phyloP scores from a whole-genome alignment of 92 coral and sea anemone genomes.

The Meandrina meandrites region DNA sequence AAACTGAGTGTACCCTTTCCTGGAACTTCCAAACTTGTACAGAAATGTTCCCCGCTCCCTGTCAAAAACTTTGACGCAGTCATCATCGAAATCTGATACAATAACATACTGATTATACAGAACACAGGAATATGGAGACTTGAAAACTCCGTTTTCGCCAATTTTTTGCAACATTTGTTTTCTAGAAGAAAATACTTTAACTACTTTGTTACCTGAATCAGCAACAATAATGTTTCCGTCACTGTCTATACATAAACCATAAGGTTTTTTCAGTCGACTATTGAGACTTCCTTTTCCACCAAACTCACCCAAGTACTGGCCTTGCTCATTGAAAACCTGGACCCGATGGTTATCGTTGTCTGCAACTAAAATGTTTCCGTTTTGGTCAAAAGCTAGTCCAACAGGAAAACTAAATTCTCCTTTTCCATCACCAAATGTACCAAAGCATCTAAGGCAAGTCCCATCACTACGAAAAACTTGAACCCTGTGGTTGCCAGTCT shows the following conservation, averaged over 20 bases:
- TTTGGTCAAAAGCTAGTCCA: slow-evolving; percentile 22
- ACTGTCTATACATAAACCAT: slow-evolving; percentile 1
- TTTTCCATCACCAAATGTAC: slow-evolving; percentile 1
- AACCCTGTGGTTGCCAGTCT: slow-evolving; percentile 11
- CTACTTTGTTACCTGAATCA: slow-evolving; percentile 27
- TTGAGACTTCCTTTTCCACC: slow-evolving; percentile 27
- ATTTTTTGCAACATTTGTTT: neutral
- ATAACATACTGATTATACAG: neutral
- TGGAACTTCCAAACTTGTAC: neutral
- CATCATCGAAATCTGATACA: neutral
- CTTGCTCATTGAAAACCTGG: slow-evolving; percentile 8
- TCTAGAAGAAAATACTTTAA: neutral
- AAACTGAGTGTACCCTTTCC: neutral
- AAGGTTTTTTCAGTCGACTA: slow-evolving; percentile 5
- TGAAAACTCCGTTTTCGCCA: neutral
- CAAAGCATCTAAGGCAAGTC: slow-evolving; percentile 20
- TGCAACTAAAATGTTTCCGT: slow-evolving; percentile 29
- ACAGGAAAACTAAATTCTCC: slow-evolving; percentile 28
- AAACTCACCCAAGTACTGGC: slow-evolving; percentile 21
- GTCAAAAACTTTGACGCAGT: slow-evolving; percentile 30
- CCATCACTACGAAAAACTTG: slow-evolving; percentile 24
- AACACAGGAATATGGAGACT: neutral
- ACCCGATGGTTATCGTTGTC: slow-evolving; percentile 18
- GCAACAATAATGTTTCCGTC: slow-evolving; percentile 30
- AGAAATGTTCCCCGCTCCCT: neutral